Percentiles rank a stretch among this genome's conserved stretches.
Evolutionary conservation across 2,888 invertebrate genomes (phyloP).

Genomic region (Diaperis boleti): DNA sequence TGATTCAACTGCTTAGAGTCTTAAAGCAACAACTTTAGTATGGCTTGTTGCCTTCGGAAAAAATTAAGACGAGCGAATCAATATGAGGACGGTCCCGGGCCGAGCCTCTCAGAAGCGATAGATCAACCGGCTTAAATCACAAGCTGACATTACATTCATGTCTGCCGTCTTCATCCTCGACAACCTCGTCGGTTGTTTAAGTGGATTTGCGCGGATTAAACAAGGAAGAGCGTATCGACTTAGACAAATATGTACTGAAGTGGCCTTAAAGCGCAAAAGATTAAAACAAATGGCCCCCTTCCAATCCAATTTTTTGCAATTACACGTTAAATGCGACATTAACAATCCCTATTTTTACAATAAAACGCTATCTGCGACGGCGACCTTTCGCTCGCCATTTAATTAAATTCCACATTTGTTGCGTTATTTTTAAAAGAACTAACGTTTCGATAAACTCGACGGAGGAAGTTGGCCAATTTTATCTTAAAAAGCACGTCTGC

Average conservation of each 20-base stretch:
- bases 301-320: too few relatives aligned
- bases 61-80: conserved; percentile 21
- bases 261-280: conserved; percentile 30
- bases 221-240: conserved; percentile 42
- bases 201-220: conserved; percentile 43
- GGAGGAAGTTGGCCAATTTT: conserved; percentile 26
- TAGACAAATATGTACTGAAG: conserved; percentile 42
- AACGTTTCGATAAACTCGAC: conserved; percentile 22
- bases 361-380: conserved; percentile 20
- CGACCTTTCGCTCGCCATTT: conserved; percentile 21
- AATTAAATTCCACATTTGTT: conserved; percentile 31
- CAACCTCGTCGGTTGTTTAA: conserved; percentile 41
- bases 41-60: neutral
- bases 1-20: too few relatives aligned
- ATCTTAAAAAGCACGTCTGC: conserved; percentile 29
- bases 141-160: conserved; percentile 38
- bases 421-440: conserved; percentile 25
- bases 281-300: conserved; percentile 41
- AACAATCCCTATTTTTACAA: conserved; percentile 22
- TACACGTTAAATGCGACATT: conserved; percentile 22
- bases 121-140: conserved; percentile 40
- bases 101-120: conserved; percentile 20
- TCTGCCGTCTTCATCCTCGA: conserved; percentile 40
- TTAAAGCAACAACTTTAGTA: too few relatives aligned
- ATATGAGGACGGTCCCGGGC: conserved; percentile 26